Conservation (phyloP, 2,797 vertebrate species). For the Philypnodon macrostomus region DNA sequence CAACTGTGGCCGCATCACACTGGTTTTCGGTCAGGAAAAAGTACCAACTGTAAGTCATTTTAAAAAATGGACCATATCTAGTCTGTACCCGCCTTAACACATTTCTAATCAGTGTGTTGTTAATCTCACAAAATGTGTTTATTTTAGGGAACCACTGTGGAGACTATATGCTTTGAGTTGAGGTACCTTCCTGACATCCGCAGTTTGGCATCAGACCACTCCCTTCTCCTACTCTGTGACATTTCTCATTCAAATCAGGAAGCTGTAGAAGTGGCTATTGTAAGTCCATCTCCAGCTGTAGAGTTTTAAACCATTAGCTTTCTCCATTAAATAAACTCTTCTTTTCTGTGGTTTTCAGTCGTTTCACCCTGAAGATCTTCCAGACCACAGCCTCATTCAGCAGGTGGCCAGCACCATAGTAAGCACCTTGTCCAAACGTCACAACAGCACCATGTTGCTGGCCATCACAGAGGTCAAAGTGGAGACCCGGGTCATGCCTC, state of each 20-base stretch:
- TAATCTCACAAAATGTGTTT: conserved; percentile 10
- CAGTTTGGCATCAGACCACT: conserved; percentile 81
- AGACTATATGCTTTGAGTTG: conserved; percentile 91
- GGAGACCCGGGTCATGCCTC: conserved; percentile 82
- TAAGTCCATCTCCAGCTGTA: conserved; percentile 83
- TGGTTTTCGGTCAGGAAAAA: conserved; percentile 88
- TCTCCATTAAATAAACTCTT: neutral
- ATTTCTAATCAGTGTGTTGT: neutral
- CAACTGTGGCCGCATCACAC: conserved; percentile 90
- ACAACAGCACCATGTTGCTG: conserved; percentile 90
- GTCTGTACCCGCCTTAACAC: neutral
- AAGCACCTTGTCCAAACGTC: conserved; percentile 85
- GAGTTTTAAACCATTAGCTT: too few species aligned
- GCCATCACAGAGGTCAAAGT: conserved; percentile 95
- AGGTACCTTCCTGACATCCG: conserved; percentile 85
- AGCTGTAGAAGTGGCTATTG: conserved; percentile 90
- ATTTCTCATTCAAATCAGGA: conserved; percentile 81
- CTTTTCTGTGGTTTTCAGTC: conserved; percentile 73
- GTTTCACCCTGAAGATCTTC: conserved; percentile 84
- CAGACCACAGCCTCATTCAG: conserved; percentile 87
- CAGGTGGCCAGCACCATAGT: conserved; percentile 86
- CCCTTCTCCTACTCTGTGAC: conserved; percentile 88
- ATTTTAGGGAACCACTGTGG: conserved; percentile 90
- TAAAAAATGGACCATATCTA: too few species aligned
- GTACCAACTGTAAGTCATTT: conserved; percentile 83